phyloP scores from a whole-genome alignment of 2,797 vertebrate genomes.

The Novumbra hubbsi region DNA sequence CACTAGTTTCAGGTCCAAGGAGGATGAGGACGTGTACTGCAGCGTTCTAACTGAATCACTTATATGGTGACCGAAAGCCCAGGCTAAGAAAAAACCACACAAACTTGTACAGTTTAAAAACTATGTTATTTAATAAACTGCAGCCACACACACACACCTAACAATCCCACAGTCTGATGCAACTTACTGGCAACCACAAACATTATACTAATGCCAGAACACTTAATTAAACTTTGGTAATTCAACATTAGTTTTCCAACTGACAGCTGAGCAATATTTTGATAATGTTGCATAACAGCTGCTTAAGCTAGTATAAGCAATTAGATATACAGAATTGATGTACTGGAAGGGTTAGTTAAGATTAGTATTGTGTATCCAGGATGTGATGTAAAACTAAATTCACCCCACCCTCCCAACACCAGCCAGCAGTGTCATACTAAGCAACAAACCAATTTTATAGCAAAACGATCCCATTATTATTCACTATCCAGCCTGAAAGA shows the following conservation, averaged over 20 bases:
- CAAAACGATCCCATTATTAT: background rate
- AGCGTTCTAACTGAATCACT: slow-evolving; percentile 39
- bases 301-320: background rate
- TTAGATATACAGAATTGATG: background rate
- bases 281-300: background rate
- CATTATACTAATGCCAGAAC: background rate
- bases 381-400: background rate
- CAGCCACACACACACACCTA: slow-evolving; percentile 30
- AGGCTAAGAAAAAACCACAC: slow-evolving; percentile 4
- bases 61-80: slow-evolving; percentile 26
- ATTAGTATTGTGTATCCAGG: background rate
- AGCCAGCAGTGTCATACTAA: background rate
- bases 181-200: background rate
- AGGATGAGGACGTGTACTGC: too few relatives aligned
- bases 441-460: background rate
- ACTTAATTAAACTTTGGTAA: background rate
- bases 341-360: background rate
- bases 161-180: slow-evolving; percentile 12
- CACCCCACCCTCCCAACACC: background rate
- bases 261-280: background rate
- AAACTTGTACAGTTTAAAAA: background rate
- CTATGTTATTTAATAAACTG: too few relatives aligned
- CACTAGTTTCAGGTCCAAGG: background rate
- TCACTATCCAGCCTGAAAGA: background rate
- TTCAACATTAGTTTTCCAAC: background rate